A percentile compares a stretch with the other conserved stretches of the same genome.
Evolutionary conservation across 2,888 invertebrate genomes (phyloP).

Genomic region (Drosophila rubida): DNA sequence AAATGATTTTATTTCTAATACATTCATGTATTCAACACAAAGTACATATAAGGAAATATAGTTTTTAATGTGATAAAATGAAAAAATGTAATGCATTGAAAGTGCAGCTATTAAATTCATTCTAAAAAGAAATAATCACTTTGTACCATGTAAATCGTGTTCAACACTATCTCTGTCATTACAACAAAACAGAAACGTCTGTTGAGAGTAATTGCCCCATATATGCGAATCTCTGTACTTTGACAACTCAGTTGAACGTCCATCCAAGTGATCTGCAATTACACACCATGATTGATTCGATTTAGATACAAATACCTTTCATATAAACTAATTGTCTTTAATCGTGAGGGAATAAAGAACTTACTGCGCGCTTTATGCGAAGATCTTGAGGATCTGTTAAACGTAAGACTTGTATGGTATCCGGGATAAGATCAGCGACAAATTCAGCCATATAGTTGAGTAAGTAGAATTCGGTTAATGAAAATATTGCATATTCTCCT

Average conservation of each 20-base stretch:
- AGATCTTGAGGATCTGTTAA: neutral
- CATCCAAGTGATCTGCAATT: constrained; percentile 22
- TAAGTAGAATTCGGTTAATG: neutral
- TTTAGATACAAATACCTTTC: no score
- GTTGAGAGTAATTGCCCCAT: constrained; percentile 1
- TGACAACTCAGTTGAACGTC: constrained; percentile 11
- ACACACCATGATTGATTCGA: no score
- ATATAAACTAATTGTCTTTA: no score
- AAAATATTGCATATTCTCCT: no score
- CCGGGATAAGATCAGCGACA: constrained; percentile 2
- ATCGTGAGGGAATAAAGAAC: neutral
- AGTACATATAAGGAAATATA: no score
- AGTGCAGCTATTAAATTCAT: neutral
- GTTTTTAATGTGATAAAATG: no score
- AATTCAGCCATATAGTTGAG: neutral
- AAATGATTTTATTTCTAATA: no score
- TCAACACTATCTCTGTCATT: constrained; percentile 4
- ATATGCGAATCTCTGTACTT: constrained; percentile 2
- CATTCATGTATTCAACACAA: no score
- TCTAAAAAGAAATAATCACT: constrained; percentile 4
- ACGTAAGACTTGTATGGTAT: neutral
- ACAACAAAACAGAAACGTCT: neutral
- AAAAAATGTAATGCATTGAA: no score
- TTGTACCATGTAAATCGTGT: constrained; percentile 15
- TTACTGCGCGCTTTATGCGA: constrained; percentile 7